These are phyloP conservation scores for Hesperophylax magnus DNA, from an alignment of 1,140 invertebrate species.

Conservation along the genomic window DNA sequence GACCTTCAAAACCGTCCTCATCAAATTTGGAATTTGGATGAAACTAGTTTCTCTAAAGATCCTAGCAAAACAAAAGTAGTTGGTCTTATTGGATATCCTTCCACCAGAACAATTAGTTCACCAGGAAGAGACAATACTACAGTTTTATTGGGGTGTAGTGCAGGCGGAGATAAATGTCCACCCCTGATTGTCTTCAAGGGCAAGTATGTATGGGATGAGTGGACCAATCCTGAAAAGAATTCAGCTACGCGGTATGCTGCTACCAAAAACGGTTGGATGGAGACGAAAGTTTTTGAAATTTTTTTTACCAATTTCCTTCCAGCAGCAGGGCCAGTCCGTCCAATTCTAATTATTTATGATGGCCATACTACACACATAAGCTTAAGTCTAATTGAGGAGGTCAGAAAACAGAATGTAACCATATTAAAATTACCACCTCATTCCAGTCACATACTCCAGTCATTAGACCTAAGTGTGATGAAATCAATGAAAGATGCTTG, in stretches of 20 bases:
- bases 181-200: slow-evolving; percentile 62
- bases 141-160: slow-evolving; percentile 60
- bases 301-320: slow-evolving; percentile 39
- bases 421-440: slow-evolving; percentile 61
- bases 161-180: slow-evolving; percentile 60
- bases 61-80: slow-evolving; percentile 61
- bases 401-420: slow-evolving; percentile 57
- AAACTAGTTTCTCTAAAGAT: slow-evolving; percentile 59
- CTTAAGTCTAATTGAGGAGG: too few relatives aligned
- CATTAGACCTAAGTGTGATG: slow-evolving; percentile 44
- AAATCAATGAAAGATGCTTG: too few relatives aligned
- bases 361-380: slow-evolving; percentile 39
- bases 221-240: slow-evolving; percentile 52
- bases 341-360: too few relatives aligned
- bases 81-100: slow-evolving; percentile 55
- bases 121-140: slow-evolving; percentile 61
- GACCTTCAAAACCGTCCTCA: slow-evolving; percentile 53
- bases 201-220: slow-evolving; percentile 40
- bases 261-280: slow-evolving; percentile 62
- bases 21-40: slow-evolving; percentile 61
- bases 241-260: slow-evolving; percentile 58
- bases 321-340: not conserved
- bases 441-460: slow-evolving; percentile 60
- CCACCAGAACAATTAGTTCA: slow-evolving; percentile 58
- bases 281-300: slow-evolving; percentile 60